Evolutionary conservation across 1,140 invertebrate genomes (phyloP).

Genomic region (Camponotus floridanus): DNA sequence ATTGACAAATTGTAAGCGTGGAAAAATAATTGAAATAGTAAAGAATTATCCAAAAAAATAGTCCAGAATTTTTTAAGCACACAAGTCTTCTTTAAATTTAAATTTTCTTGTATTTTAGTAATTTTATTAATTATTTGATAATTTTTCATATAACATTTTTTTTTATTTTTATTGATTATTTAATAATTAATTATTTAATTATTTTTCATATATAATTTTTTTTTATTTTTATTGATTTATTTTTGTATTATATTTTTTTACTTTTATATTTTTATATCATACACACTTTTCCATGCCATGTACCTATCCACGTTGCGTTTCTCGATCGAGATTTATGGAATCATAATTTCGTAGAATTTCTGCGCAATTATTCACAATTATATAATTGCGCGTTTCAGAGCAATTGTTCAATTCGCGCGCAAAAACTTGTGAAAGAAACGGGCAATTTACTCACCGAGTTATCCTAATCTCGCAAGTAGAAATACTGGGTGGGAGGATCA

Average conservation of each 20-base stretch:
- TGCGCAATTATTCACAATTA: constrained; percentile 26
- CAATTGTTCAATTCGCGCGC: neutral
- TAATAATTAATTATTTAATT: too few relatives aligned
- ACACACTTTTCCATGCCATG: neutral
- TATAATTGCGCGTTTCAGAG: constrained; percentile 20
- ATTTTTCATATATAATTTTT: too few relatives aligned
- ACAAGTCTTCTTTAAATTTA: neutral
- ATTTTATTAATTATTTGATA: too few relatives aligned
- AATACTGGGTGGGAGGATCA: neutral
- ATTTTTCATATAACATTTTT: too few relatives aligned
- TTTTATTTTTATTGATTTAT: neutral
- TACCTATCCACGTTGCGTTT: neutral
- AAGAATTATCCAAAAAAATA: neutral
- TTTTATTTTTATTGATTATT: neutral
- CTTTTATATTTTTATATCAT: neutral
- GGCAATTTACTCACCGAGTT: constrained; percentile 29
- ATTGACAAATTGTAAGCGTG: neutral
- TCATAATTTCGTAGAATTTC: constrained; percentile 2
- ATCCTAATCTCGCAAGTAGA: neutral
- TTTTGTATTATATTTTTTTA: neutral
- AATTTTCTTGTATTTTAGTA: neutral
- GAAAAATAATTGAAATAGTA: neutral
- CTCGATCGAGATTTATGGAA: neutral
- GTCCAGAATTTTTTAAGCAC: neutral
- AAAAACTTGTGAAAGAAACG: neutral